Conservation (phyloP, 2,888 invertebrate genomes). For the Iselma pallidipennis region DNA sequence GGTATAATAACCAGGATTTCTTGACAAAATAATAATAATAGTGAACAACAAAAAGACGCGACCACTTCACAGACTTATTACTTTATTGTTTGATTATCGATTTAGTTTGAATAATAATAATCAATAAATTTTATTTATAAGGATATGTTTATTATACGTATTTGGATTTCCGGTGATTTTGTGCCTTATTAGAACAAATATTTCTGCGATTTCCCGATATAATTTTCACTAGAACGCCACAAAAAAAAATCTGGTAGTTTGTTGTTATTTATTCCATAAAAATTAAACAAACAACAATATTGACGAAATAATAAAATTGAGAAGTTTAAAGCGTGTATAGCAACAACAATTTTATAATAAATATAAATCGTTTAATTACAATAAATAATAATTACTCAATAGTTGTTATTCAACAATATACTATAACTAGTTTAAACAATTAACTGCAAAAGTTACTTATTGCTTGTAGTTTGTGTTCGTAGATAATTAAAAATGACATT, state of each 20-base stretch:
- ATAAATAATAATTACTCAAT: background rate
- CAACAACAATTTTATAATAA: background rate
- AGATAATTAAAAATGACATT: slow-evolving; percentile 14
- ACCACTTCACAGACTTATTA: background rate
- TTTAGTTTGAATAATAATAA: background rate
- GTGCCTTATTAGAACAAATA: background rate
- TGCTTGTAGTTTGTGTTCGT: too few species aligned
- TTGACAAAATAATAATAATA: too few species aligned
- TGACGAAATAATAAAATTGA: too few species aligned
- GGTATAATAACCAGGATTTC: too few species aligned
- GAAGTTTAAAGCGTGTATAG: too few species aligned
- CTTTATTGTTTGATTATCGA: background rate
- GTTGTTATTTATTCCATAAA: too few species aligned
- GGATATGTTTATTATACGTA: background rate
- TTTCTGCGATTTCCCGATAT: too few species aligned
- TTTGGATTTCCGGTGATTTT: background rate
- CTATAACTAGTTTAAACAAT: slow-evolving; percentile 6
- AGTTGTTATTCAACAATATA: slow-evolving; percentile 2
- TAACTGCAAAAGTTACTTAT: slow-evolving; percentile 3
- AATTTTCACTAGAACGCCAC: too few species aligned
- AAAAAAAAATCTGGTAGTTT: too few species aligned
- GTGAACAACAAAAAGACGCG: background rate
- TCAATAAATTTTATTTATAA: background rate
- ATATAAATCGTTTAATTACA: background rate
- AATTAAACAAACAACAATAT: too few species aligned